Percentiles rank a stretch among this genome's conserved stretches.
phyloP scores from a whole-genome alignment of 2,888 invertebrate genomes.

The Pyrochroa serraticornis region DNA sequence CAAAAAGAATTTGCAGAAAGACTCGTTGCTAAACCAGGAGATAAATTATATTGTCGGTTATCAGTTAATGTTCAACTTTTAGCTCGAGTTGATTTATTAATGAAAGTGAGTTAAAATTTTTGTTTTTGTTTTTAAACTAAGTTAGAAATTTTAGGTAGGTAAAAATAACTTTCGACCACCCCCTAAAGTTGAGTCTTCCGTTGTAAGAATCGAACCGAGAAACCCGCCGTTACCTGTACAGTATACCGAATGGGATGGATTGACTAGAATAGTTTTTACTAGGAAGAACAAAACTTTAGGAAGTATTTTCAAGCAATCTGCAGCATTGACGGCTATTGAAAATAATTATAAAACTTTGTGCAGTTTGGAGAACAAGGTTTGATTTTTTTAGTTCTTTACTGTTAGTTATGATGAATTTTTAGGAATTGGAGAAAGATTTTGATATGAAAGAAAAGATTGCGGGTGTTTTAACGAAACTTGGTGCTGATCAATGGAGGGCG shows the following conservation, averaged over 20 bases:
- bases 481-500: slow-evolving; percentile 80
- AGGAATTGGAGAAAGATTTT: slow-evolving; percentile 80
- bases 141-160: slow-evolving; percentile 58
- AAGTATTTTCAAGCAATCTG: slow-evolving; percentile 85
- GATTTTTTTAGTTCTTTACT: slow-evolving; percentile 16
- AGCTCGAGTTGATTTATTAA: slow-evolving; percentile 92
- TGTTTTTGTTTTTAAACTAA: slow-evolving; percentile 50
- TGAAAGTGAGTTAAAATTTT: slow-evolving; percentile 99
- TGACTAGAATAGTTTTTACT: slow-evolving; percentile 92
- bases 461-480: slow-evolving; percentile 70
- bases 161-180: slow-evolving; percentile 98
- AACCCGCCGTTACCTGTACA: slow-evolving; percentile 97
- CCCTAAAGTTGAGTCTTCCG: slow-evolving; percentile 98
- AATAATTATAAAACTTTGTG: slow-evolving; percentile 91
- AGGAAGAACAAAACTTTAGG: slow-evolving; percentile 96
- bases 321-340: slow-evolving; percentile 82
- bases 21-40: slow-evolving; percentile 95
- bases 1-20: slow-evolving; percentile 98
- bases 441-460: slow-evolving; percentile 82
- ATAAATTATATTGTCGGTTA: slow-evolving; percentile 94
- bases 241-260: slow-evolving; percentile 98
- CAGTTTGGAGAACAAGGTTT: slow-evolving; percentile 82
- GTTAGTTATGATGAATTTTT: slow-evolving; percentile 44
- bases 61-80: slow-evolving; percentile 96
- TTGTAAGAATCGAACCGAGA: slow-evolving; percentile 95